phyloP scores from a whole-genome alignment of 2,888 invertebrate species.

The Amaurobius ferox region DNA sequence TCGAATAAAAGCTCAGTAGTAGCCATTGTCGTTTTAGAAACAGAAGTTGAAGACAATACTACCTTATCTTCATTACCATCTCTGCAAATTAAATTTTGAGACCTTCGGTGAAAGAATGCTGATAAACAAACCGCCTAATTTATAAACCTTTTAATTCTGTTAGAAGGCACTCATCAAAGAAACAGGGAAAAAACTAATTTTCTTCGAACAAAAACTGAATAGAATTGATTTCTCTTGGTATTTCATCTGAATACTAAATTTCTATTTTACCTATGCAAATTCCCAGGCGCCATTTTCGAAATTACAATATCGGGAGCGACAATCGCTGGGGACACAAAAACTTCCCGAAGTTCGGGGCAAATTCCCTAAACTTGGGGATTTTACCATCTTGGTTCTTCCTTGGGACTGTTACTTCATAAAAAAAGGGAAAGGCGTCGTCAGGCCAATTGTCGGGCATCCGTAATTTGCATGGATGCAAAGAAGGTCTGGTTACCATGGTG shows the following conservation, averaged over 20 bases:
- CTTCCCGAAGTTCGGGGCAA: conserved; percentile 14
- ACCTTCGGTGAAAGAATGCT: no score
- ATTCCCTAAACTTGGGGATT: conserved; percentile 41
- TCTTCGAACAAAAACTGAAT: not conserved
- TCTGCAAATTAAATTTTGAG: no score
- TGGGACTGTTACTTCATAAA: conserved; percentile 19
- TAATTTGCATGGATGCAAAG: conserved; percentile 72
- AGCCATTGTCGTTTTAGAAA: no score
- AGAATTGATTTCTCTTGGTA: not conserved
- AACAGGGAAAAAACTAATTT: not conserved
- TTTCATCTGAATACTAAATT: not conserved
- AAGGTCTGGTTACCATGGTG: conserved; percentile 56
- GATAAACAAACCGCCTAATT: no score
- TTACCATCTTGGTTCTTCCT: conserved; percentile 27
- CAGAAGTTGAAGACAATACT: no score
- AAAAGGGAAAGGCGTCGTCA: conserved; percentile 41
- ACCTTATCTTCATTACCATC: no score
- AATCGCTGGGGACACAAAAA: not conserved
- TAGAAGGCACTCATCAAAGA: not conserved
- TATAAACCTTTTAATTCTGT: no score
- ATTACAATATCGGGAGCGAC: not conserved
- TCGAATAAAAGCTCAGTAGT: no score
- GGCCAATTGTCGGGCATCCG: conserved; percentile 62
- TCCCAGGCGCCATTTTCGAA: conserved; percentile 12
- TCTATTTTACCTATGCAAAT: conserved; percentile 2